phyloP scores from a whole-genome alignment of 37 sponge, comb jelly and placozoan species.

The Cliona cf. orientalis region DNA sequence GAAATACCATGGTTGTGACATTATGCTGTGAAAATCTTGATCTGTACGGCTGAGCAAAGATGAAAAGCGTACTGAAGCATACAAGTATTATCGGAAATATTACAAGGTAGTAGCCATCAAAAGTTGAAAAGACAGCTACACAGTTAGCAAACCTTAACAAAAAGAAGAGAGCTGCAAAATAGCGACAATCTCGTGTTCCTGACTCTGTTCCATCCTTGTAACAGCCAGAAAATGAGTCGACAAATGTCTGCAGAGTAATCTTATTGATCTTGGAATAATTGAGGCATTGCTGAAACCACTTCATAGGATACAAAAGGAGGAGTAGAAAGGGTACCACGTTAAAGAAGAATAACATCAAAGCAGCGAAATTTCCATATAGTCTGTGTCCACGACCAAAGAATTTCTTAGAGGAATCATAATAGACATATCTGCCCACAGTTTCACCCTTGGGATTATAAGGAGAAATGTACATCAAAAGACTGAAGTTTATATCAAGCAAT shows the following conservation, averaged over 20 bases:
- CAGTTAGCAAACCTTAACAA: neutral
- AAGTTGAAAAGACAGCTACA: neutral
- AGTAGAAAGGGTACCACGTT: neutral
- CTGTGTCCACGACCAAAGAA: neutral
- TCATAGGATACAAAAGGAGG: constrained; percentile 1
- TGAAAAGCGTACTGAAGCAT: too few relatives aligned
- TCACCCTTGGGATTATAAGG: neutral
- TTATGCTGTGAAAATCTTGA: too few relatives aligned
- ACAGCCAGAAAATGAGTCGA: neutral
- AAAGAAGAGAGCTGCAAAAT: constrained; percentile 1
- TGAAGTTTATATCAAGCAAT: neutral
- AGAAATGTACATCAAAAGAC: neutral
- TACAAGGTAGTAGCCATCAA: neutral
- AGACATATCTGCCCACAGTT: neutral
- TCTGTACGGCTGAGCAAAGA: too few relatives aligned
- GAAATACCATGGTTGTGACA: too few relatives aligned
- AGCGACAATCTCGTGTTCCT: constrained; percentile 16
- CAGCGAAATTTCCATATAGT: neutral
- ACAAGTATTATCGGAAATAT: too few relatives aligned
- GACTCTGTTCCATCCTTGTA: constrained; percentile 8
- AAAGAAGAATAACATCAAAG: neutral
- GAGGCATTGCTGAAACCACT: neutral
- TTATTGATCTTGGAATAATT: neutral
- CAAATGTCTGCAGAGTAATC: neutral
- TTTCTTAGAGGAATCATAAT: constrained; percentile 1